These are phyloP conservation scores for Vanessa atalanta DNA, from an alignment of 1,140 invertebrate genomes.

Conservation along the genomic window DNA sequence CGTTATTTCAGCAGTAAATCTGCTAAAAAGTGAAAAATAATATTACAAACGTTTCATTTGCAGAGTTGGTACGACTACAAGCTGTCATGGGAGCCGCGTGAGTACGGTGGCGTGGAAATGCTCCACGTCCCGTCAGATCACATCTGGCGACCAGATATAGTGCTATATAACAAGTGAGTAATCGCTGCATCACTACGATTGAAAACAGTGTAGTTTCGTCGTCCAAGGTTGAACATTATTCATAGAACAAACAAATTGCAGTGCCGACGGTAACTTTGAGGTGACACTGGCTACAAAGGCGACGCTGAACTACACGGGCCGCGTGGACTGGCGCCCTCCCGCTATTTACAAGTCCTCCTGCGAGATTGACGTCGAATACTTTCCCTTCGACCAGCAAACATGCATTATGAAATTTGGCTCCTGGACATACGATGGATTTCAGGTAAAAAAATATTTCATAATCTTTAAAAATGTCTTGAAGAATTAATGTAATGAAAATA, in stretches of 20 bases:
- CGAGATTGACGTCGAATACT: conserved; percentile 98
- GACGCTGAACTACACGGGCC: conserved; percentile 92
- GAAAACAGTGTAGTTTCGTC: too few species aligned
- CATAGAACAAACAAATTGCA: conserved; percentile 79
- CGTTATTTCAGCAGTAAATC: too few species aligned
- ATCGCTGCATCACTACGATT: too few species aligned
- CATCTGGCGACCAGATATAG: conserved; percentile 98
- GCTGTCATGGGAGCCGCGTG: conserved; percentile 95
- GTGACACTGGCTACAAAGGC: conserved; percentile 97
- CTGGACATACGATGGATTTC: conserved; percentile 96
- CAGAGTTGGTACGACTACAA: conserved; percentile 99
- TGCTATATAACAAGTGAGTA: conserved; percentile 96
- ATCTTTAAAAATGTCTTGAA: too few species aligned
- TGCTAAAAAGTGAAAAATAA: too few species aligned
- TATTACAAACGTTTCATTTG: conserved; percentile 14
- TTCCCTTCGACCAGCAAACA: conserved; percentile 97
- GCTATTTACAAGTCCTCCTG: conserved; percentile 97
- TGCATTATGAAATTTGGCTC: conserved; percentile 93
- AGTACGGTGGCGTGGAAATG: conserved; percentile 97
- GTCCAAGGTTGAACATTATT: too few species aligned
- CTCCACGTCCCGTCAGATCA: conserved; percentile 97
- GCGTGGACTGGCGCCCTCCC: conserved; percentile 96
- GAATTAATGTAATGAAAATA: too few species aligned
- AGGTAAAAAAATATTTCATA: conserved; percentile 81
- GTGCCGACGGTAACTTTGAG: conserved; percentile 98